Conservation (phyloP, 2,113 vertebrate species). For the Syrrhaptes paradoxus region DNA sequence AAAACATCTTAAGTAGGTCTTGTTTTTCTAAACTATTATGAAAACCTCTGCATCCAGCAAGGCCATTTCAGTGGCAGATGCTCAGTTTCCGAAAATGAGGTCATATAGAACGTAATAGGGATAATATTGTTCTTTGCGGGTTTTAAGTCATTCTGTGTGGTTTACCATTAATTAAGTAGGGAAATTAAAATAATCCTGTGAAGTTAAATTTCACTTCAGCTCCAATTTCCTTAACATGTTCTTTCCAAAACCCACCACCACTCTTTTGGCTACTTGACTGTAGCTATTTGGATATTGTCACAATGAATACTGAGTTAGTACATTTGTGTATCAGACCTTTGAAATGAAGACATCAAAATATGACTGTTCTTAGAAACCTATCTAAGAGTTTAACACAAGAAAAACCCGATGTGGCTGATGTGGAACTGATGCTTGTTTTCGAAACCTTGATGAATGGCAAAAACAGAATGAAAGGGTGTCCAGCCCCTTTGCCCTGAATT, state of each 20-base stretch:
- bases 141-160: not conserved
- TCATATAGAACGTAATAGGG: not conserved
- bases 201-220: not conserved
- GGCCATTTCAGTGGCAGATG: not conserved
- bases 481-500: not conserved
- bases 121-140: not conserved
- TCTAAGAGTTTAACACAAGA: not conserved
- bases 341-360: not conserved
- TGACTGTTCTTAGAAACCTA: not conserved
- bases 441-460: not conserved
- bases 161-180: not conserved
- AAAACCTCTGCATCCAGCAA: not conserved
- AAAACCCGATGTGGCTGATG: fast-evolving
- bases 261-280: not conserved
- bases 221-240: not conserved
- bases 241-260: not conserved
- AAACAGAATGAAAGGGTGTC: not conserved
- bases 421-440: not conserved
- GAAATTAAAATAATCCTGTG: conserved; percentile 1
- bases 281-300: not conserved
- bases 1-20: not conserved
- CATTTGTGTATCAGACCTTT: not conserved
- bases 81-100: not conserved
- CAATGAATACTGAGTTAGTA: not conserved
- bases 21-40: not conserved